These are phyloP conservation scores for Nanger granti DNA, from an alignment of 2,113 vertebrate genomes.

Conservation along the genomic window DNA sequence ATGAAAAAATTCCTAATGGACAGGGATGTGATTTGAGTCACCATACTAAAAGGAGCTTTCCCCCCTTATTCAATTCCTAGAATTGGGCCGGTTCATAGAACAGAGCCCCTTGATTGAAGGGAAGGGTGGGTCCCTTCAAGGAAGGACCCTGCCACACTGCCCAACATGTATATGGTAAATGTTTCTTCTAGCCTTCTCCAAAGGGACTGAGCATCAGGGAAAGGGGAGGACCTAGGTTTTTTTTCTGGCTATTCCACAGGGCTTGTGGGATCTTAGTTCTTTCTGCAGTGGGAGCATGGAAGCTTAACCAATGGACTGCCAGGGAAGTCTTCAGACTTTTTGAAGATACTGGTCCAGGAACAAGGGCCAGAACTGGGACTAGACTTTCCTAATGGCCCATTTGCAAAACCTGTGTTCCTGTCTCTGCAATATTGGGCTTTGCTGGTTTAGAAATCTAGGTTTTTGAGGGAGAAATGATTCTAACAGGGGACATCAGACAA, in stretches of 20 bases:
- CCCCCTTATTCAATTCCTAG: neutral
- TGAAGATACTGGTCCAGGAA: neutral
- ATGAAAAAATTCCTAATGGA: neutral
- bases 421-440: neutral
- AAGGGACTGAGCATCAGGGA: neutral
- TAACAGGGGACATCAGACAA: too few relatives aligned
- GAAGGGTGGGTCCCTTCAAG: neutral
- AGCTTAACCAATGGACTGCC: neutral
- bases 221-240: neutral
- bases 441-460: neutral
- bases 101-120: neutral
- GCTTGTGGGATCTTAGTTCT: neutral
- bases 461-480: neutral
- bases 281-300: neutral
- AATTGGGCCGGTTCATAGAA: neutral
- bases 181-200: neutral
- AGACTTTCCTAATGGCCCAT: neutral
- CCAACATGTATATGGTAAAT: accelerated
- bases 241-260: neutral
- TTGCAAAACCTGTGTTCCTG: neutral
- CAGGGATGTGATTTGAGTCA: neutral
- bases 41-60: neutral
- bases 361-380: neutral
- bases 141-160: neutral
- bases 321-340: neutral